These are phyloP conservation scores for Anneissia japonica DNA, from an alignment of 35 echinoderm and acorn worm genomes.

Conservation along the genomic window DNA sequence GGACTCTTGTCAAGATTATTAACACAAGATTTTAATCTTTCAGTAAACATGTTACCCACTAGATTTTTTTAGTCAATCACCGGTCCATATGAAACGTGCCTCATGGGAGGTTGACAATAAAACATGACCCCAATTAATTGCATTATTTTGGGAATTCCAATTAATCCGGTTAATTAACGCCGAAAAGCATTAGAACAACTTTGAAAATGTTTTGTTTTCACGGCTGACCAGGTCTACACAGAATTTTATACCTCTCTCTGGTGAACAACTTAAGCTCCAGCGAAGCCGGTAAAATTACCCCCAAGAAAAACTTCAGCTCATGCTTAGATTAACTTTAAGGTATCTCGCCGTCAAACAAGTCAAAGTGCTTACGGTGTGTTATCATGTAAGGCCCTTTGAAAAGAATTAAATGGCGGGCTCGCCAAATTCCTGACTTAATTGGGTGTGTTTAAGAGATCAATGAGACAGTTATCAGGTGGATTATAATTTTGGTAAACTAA, in stretches of 20 bases:
- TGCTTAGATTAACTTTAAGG: too few relatives aligned
- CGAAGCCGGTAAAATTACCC: neutral
- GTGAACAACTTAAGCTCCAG: neutral
- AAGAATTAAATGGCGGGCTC: neutral
- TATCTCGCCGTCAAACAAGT: neutral
- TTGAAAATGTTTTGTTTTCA: neutral
- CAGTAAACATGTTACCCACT: neutral
- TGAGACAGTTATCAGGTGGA: neutral
- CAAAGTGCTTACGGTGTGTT: neutral
- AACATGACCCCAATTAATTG: neutral
- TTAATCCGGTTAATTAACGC: neutral
- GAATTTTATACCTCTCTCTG: neutral
- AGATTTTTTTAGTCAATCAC: neutral
- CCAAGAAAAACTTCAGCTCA: neutral
- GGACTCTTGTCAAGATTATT: too few relatives aligned
- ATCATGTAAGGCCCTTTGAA: neutral
- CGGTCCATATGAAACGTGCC: neutral
- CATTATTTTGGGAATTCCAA: neutral
- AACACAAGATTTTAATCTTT: neutral
- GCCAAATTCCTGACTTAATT: neutral
- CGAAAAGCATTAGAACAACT: neutral
- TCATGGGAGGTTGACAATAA: neutral
- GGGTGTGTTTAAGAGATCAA: neutral
- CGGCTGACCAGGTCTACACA: neutral
- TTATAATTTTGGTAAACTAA: neutral